phyloP scores from a whole-genome alignment of 2,797 vertebrate species.

The Liasis olivaceus region DNA sequence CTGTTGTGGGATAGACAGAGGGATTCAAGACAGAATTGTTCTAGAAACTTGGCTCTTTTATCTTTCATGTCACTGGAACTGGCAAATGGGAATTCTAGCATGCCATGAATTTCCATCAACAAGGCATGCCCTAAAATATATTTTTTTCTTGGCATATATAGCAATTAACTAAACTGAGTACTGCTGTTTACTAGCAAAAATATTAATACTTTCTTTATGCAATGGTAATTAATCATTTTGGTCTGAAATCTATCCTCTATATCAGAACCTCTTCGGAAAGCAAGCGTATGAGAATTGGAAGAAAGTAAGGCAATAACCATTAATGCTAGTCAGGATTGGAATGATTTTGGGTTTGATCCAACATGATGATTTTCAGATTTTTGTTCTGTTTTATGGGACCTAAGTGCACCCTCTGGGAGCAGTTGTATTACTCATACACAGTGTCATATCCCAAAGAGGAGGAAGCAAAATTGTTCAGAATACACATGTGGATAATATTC shows the following conservation, averaged over 20 bases:
- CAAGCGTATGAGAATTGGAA: not conserved
- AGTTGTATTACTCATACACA: not conserved
- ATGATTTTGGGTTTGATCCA: not conserved
- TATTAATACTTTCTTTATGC: constrained; percentile 1
- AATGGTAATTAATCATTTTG: not conserved
- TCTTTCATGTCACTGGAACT: not conserved
- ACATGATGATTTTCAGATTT: not conserved
- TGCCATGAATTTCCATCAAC: not conserved
- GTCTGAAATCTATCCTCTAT: constrained; percentile 2
- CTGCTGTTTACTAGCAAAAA: not conserved
- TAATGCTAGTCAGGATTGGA: not conserved
- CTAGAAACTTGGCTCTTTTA: not conserved
- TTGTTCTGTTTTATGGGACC: not conserved
- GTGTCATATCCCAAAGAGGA: not conserved
- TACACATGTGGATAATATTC: not conserved
- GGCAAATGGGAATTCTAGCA: not conserved
- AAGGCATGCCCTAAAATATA: not conserved
- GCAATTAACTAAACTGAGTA: not conserved
- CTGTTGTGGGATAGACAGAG: not conserved
- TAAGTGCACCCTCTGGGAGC: not conserved
- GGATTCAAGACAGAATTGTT: not conserved
- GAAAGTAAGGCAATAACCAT: not conserved
- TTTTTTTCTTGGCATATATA: not conserved
- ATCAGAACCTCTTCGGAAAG: not conserved
- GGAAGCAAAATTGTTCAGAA: not conserved